Conservation (phyloP, 1,140 invertebrate species). For the honey bee (Apis mellifera) region DNA sequence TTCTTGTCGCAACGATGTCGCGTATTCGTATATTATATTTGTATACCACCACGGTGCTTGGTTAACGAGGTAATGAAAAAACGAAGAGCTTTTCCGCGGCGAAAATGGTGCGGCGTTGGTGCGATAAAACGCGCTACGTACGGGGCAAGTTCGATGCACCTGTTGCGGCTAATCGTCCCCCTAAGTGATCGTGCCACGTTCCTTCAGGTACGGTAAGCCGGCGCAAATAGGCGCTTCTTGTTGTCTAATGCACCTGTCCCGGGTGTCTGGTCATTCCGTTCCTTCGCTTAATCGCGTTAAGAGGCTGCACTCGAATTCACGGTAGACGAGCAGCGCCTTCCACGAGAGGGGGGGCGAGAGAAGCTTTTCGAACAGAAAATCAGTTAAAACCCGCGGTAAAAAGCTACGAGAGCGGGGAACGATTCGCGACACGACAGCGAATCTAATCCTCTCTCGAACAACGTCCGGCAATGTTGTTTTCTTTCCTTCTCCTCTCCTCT, state of each 20-base stretch:
- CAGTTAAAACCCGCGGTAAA: neutral
- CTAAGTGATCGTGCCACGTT: conserved; percentile 64
- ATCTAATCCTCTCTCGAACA: neutral
- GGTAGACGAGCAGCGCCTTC: neutral
- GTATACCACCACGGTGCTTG: neutral
- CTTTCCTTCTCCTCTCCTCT: fast-evolving
- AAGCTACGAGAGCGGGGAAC: neutral
- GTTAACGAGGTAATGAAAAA: neutral
- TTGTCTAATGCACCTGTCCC: conserved; percentile 50
- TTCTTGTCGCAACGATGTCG: too few species aligned
- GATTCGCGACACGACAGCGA: neutral
- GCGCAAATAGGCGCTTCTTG: conserved; percentile 57
- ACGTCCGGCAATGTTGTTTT: neutral
- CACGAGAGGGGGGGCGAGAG: too few species aligned
- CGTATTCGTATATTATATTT: too few species aligned
- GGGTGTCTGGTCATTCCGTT: conserved; percentile 22
- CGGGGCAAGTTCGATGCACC: conserved; percentile 61
- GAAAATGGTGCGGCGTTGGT: neutral
- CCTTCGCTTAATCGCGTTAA: conserved; percentile 48
- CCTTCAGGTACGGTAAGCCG: conserved; percentile 58
- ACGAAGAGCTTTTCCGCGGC: neutral
- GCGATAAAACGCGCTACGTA: conserved; percentile 11
- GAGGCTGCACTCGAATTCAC: conserved; percentile 43
- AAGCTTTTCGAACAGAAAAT: neutral
- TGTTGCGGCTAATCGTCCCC: conserved; percentile 61